Evolutionary conservation across 2,888 invertebrate genomes (phyloP).

Genomic region (Lochmaea crataegi): DNA sequence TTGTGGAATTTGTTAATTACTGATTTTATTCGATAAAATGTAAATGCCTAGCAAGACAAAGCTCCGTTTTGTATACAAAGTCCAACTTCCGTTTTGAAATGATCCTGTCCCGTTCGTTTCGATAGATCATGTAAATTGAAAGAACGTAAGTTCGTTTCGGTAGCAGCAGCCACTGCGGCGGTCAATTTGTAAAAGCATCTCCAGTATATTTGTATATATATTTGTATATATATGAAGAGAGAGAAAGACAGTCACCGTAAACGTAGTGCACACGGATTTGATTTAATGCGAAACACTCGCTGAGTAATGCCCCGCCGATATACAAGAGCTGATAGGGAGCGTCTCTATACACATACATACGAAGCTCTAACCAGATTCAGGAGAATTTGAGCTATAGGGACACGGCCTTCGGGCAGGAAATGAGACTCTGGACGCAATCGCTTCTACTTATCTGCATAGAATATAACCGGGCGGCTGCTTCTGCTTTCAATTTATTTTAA

Average conservation of each 20-base stretch:
- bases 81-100: not conserved
- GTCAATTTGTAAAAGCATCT: slow-evolving; percentile 33
- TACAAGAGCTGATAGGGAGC: slow-evolving; percentile 37
- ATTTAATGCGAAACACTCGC: slow-evolving; percentile 45
- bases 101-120: not conserved
- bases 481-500: slow-evolving; percentile 67
- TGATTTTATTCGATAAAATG: no score
- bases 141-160: not conserved
- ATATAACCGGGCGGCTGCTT: slow-evolving; percentile 56
- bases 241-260: slow-evolving; percentile 44
- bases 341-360: slow-evolving; percentile 30
- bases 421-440: slow-evolving; percentile 59
- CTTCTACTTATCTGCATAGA: slow-evolving; percentile 59
- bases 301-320: slow-evolving; percentile 46
- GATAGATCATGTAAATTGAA: slow-evolving; percentile 1
- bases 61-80: not conserved
- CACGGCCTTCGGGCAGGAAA: slow-evolving; percentile 53
- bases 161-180: not conserved
- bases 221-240: slow-evolving; percentile 41
- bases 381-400: slow-evolving; percentile 27
- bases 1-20: no score
- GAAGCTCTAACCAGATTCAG: slow-evolving; percentile 38
- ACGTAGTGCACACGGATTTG: slow-evolving; percentile 40
- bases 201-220: slow-evolving; percentile 15
- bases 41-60: not conserved